Base-by-base conservation (phyloP, 1,140 invertebrate species). In the Heliconius hewitsoni region DNA sequence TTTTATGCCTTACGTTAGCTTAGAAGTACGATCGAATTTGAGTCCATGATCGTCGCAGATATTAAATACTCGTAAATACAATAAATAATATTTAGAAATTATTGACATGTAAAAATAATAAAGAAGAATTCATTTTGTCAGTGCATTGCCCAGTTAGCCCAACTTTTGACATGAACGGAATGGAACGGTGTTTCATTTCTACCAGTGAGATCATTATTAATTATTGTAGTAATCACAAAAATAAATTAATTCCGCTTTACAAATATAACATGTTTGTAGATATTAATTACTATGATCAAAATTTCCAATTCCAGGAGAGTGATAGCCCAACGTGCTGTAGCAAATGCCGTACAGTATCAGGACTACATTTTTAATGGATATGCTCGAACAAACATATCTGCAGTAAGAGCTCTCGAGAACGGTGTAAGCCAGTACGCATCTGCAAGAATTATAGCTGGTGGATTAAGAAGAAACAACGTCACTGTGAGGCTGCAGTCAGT, bases 351-450 rank as follows among this genome's bases (percentile, higher is more conserved):
- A 13, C 83, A 84, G 27, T 74, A 76, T 34, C 81, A 82, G 60
- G 77, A 84, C 39, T 71, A 73, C 52, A 37, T 72, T 4, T 84
- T 76, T 71, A 57, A 60, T 13, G 83, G 81, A 13, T 80, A 79
- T 60, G 39, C n/a, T 42, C 52, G 23, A 23, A 82, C 78, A 23
- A 70, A 73, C 4, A 78, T 84, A 37, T 71, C 81, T 0, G 85
- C 87, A 0, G 76, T 93, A 9, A 78, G 77, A 0, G 90, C 87
- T 0, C 72, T 27, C 1, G 90, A 93, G 73, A 80, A 90, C 3
- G 91, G 90, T 0, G 78, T 60, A 37, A 85, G 84, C 3, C 91
- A 93, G 80, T 87, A 81, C 71, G 89, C 84, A 0, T 71, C 27
- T 1, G 81, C 84, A 0, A 86, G 83, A 82, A 75, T 93, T 18